These are phyloP conservation scores for Anguilla pacifica DNA, from an alignment of 2,797 vertebrate genomes.

Conservation along the genomic window DNA sequence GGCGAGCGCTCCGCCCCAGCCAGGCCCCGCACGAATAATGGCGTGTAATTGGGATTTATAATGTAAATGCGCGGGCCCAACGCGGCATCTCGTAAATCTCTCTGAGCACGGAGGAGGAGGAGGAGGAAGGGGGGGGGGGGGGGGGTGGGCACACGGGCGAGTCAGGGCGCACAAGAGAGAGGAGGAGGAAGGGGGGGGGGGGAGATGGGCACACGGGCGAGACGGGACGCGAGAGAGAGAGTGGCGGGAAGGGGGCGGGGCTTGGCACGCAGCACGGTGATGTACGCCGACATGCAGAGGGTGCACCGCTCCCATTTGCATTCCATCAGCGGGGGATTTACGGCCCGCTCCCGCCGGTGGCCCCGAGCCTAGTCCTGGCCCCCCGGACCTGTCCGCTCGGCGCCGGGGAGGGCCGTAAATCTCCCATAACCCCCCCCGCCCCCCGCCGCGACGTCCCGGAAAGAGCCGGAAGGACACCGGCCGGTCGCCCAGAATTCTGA, in stretches of 20 bases:
- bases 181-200: neutral
- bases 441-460: neutral
- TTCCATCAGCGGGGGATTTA: constrained; percentile 74
- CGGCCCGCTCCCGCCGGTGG: constrained; percentile 62
- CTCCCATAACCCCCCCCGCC: constrained; percentile 47
- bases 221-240: constrained; percentile 30
- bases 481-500: too few species aligned
- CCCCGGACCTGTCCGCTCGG: constrained; percentile 63
- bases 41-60: constrained; percentile 75
- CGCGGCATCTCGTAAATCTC: constrained; percentile 57
- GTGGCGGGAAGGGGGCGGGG: constrained; percentile 29
- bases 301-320: constrained; percentile 73
- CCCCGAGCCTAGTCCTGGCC: constrained; percentile 67
- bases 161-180: constrained; percentile 29
- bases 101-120: constrained; percentile 18
- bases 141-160: neutral
- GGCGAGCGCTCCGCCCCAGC: constrained; percentile 62
- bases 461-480: neutral
- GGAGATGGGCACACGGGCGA: neutral
- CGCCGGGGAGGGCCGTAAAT: constrained; percentile 70
- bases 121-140: neutral
- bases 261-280: constrained; percentile 51
- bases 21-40: constrained; percentile 66
- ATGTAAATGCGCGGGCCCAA: constrained; percentile 65
- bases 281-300: constrained; percentile 63